Base-by-base conservation (phyloP, 2,113 vertebrate species). In the Archilochus colubris region DNA sequence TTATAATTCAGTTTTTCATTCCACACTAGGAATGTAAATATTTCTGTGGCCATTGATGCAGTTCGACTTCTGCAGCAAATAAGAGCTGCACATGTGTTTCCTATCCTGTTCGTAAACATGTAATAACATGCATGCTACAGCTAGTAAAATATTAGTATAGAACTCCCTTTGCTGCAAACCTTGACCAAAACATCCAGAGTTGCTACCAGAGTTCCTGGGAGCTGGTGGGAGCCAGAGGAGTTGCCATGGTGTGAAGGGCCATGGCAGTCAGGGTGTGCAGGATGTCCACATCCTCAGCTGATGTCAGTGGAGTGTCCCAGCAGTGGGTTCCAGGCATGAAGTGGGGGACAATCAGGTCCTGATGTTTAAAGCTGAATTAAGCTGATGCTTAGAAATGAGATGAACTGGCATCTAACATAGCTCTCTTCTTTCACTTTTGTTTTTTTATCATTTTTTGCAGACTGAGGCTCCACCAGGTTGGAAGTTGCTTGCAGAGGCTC, bases 1-100 rank as follows among this genome's bases (percentile, higher is more conserved):
- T 96, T 96, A 82, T 92, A 91, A 89, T 82, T 89, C 87, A 10
- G 90, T 91, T 95, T 97, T 88, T 88, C 93, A 95, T 94, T 91
- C 46, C 76, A 63, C 83, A 51, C 51, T 51, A 58, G 81, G 95
- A 79, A 90, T 25, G 12, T 95, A 77, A 93, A 87, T 94, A 69
- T 94, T 96, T 89, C 91, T 93, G 90, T 82, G 92, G 87, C 79
- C 92, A 72, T 75, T 51, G 82, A 18, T 86, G 96, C 94, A 96
- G 93, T 94, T 94, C 68, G 90, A 95, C 64, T 95, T 91, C 88
- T 69, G 94, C 67, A 86, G 68, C 84, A 76, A 88, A 83, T 91
- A 95, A 62, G 38, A 88, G 84, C 94, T 85, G 70, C 93, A 78
- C 92, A 96, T 74, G 58, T 89, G 85, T 78, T 96, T 92, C 80